Conservation (phyloP, 2,888 invertebrate species). For the Cantharis nigra region DNA sequence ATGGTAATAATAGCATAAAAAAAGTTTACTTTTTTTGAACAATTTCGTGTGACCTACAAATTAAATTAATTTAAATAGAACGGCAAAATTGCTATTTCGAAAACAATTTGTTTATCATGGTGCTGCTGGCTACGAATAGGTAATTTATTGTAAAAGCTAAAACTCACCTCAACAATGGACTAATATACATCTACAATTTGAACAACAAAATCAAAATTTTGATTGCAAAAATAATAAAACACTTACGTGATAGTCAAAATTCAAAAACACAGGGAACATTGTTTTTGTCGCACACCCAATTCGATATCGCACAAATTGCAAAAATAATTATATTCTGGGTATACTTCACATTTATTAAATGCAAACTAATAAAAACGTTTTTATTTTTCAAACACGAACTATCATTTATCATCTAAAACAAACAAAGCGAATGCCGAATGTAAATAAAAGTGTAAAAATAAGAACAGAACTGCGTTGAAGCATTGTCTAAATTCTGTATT, state of each 20-base stretch:
- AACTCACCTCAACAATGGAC: neutral
- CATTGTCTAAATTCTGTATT: conserved; percentile 13
- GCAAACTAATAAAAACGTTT: neutral
- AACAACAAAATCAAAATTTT: neutral
- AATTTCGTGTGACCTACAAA: neutral
- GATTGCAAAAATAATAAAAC: neutral
- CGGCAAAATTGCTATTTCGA: neutral
- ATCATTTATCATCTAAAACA: neutral
- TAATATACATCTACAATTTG: neutral
- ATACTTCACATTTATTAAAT: neutral
- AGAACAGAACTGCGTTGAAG: conserved; percentile 11
- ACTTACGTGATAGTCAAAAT: neutral
- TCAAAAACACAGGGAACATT: neutral
- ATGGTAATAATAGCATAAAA: neutral
- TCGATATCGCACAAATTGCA: neutral
- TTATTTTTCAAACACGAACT: neutral
- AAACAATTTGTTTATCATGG: neutral
- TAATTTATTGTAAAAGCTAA: neutral
- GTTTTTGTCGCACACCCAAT: neutral
- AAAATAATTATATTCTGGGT: neutral
- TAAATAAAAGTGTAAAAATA: neutral
- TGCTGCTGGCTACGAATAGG: neutral
- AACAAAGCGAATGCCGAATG: neutral
- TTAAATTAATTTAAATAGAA: neutral
- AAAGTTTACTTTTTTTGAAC: neutral